These are phyloP conservation scores for Allolobophora icterica DNA, from an alignment of 2,888 invertebrate species.

Conservation along the genomic window DNA sequence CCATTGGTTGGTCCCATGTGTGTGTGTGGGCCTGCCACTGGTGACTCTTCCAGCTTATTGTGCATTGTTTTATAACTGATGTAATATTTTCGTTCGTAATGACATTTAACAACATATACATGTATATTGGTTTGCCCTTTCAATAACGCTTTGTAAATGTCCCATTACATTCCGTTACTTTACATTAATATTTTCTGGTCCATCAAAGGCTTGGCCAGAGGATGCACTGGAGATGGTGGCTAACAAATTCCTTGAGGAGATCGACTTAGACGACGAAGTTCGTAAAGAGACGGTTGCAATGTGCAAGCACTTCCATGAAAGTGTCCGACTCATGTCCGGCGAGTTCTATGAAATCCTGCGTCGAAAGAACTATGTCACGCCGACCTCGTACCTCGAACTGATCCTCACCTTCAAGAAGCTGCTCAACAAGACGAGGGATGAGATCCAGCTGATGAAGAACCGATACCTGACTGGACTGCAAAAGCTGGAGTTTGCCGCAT, in stretches of 20 bases:
- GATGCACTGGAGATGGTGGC: slow-evolving; percentile 67
- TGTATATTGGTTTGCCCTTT: too few species aligned
- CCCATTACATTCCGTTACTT: too few species aligned
- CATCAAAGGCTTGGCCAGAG: slow-evolving; percentile 68
- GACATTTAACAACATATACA: too few species aligned
- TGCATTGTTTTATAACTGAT: too few species aligned
- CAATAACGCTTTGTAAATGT: too few species aligned
- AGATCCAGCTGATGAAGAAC: slow-evolving; percentile 59
- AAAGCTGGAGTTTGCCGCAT: slow-evolving; percentile 65
- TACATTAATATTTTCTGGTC: background rate
- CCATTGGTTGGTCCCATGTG: too few species aligned
- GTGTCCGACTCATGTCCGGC: slow-evolving; percentile 59
- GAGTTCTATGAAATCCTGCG: slow-evolving; percentile 65
- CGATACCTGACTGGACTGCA: slow-evolving; percentile 73
- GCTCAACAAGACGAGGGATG: slow-evolving; percentile 60
- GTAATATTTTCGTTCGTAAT: too few species aligned
- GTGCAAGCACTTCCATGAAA: slow-evolving; percentile 66
- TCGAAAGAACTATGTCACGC: slow-evolving; percentile 66
- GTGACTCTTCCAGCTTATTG: too few species aligned
- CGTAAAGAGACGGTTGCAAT: slow-evolving; percentile 52
- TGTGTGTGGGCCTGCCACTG: too few species aligned
- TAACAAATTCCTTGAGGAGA: slow-evolving; percentile 65
- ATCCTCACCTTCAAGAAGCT: slow-evolving; percentile 66
- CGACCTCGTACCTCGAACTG: slow-evolving; percentile 66
- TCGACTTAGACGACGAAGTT: slow-evolving; percentile 57